phyloP scores from a whole-genome alignment of 2,797 vertebrate genomes.

The Phataginus tetradactyla region DNA sequence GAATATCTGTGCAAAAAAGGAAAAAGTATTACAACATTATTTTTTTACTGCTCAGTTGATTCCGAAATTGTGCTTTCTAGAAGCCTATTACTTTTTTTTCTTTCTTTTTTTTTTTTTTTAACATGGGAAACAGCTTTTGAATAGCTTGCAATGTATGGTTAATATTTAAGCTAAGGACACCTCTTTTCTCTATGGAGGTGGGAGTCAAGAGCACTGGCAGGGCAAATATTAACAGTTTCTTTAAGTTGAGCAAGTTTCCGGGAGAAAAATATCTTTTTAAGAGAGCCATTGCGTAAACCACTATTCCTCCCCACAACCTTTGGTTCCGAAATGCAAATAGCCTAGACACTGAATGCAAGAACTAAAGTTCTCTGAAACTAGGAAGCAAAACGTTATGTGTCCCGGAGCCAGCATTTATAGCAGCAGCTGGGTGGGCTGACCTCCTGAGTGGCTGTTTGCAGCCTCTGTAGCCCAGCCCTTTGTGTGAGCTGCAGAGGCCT shows the following conservation, averaged over 20 bases:
- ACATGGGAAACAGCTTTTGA: not conserved
- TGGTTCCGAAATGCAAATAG: slow-evolving; percentile 25
- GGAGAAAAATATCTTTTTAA: not conserved
- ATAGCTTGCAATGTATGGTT: slow-evolving; percentile 61
- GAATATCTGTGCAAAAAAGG: not conserved
- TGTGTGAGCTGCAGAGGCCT: not conserved
- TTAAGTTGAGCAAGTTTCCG: slow-evolving; percentile 22
- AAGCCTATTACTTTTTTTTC: not conserved
- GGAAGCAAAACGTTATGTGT: not conserved
- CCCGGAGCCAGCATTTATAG: slow-evolving; percentile 24
- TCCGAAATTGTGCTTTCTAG: slow-evolving; percentile 2
- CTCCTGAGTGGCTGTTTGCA: not conserved
- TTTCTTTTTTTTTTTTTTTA: not conserved
- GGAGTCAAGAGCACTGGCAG: slow-evolving; percentile 27
- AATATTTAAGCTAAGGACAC: slow-evolving; percentile 76
- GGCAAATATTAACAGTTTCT: slow-evolving; percentile 70
- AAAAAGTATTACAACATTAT: not conserved
- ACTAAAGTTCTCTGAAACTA: slow-evolving; percentile 43
- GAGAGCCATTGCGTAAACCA: not conserved
- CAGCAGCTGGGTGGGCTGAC: not conserved
- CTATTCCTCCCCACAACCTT: not conserved
- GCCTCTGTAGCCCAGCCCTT: not conserved
- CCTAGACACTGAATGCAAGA: not conserved
- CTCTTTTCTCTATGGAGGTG: slow-evolving; percentile 40
- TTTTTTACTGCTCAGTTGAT: slow-evolving; percentile 35